A percentile compares a stretch with the other conserved stretches of the same genome.
These are phyloP conservation scores for Ptychodera flava DNA, from an alignment of 35 echinoderm and acorn worm genomes.

Conservation along the genomic window DNA sequence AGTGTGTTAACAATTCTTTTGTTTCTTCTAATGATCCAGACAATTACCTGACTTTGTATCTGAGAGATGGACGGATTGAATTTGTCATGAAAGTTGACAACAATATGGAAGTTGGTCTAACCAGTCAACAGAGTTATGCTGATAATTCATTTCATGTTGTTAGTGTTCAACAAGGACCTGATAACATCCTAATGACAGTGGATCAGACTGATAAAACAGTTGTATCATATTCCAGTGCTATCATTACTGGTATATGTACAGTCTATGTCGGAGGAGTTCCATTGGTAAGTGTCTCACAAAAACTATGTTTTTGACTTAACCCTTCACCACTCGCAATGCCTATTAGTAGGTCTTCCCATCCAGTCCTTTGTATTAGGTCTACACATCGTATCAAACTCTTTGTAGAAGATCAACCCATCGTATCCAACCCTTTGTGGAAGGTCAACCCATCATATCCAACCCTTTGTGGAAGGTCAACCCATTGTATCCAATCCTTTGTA, in stretches of 20 bases:
- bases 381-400: no score
- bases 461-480: no score
- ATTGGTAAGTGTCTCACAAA: slow-evolving; percentile 16
- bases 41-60: background rate
- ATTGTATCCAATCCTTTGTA: no score
- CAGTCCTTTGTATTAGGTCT: slow-evolving; percentile 19
- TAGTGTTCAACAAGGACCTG: slow-evolving; percentile 21
- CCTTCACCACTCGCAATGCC: slow-evolving; percentile 6
- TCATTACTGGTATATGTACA: slow-evolving; percentile 30
- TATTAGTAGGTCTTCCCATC: background rate
- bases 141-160: slow-evolving; percentile 43
- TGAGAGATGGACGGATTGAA: background rate
- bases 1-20: no score
- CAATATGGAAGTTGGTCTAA: background rate
- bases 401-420: no score
- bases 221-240: slow-evolving; percentile 2
- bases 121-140: background rate
- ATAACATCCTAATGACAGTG: slow-evolving; percentile 25
- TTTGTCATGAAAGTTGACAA: background rate
- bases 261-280: slow-evolving; percentile 56
- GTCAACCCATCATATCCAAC: no score
- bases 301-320: background rate
- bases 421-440: no score
- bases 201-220: slow-evolving; percentile 24
- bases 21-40: no score